Conservation (phyloP, 2,888 invertebrate genomes). For the Strigamia crassipes region DNA sequence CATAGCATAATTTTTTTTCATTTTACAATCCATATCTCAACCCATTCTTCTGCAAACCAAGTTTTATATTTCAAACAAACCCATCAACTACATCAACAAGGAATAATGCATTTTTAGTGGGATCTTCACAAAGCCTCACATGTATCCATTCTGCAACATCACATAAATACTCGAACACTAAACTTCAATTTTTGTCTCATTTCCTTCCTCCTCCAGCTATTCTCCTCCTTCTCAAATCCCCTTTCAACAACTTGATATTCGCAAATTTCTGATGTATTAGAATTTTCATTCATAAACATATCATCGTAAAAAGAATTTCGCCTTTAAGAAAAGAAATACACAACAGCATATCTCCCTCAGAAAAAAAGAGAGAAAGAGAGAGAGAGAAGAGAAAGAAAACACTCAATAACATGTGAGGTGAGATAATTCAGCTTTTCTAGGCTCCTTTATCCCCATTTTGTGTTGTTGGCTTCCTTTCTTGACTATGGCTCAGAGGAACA, state of each 20-base stretch:
- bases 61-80: slow-evolving; percentile 12
- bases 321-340: background rate
- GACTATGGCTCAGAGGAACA: slow-evolving; percentile 33
- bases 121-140: slow-evolving; percentile 25
- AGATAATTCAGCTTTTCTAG: slow-evolving; percentile 32
- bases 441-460: slow-evolving; percentile 39
- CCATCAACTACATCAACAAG: slow-evolving; percentile 26
- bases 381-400: slow-evolving; percentile 18
- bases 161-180: slow-evolving; percentile 16
- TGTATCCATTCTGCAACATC: background rate
- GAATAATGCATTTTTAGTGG: slow-evolving; percentile 33
- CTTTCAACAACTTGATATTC: slow-evolving; percentile 23
- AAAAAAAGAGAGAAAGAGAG: background rate
- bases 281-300: slow-evolving; percentile 33
- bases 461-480: slow-evolving; percentile 32
- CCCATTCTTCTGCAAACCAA: slow-evolving; percentile 14
- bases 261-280: slow-evolving; percentile 4
- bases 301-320: background rate
- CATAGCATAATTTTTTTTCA: background rate
- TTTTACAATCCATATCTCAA: background rate
- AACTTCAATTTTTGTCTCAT: slow-evolving; percentile 25
- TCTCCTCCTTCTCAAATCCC: background rate
- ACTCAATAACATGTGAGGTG: slow-evolving; percentile 42
- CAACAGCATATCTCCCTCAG: slow-evolving; percentile 7
- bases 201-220: background rate